Evolutionary conservation across 2,797 vertebrate species (phyloP).

Genomic region (Sparus aurata): DNA sequence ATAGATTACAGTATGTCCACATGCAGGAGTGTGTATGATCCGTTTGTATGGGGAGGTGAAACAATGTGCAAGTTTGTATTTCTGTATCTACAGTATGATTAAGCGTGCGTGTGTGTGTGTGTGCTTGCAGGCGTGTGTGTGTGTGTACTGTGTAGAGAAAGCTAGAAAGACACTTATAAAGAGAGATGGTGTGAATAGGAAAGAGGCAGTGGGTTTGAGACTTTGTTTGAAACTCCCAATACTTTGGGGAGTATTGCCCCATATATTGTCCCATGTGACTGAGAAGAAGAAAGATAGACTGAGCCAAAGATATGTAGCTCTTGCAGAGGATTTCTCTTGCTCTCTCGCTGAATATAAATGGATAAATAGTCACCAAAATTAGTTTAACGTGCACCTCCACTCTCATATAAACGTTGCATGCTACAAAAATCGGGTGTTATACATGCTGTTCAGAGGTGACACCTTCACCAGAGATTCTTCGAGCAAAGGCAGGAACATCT

Average conservation of each 20-base stretch:
- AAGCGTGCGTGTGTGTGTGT: conserved; percentile 25
- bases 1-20: conserved; percentile 10
- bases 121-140: conserved; percentile 12
- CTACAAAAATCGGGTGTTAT: conserved; percentile 34
- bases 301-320: conserved; percentile 61
- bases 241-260: conserved; percentile 80
- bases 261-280: conserved; percentile 82
- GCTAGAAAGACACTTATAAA: conserved; percentile 58
- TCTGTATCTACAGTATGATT: conserved; percentile 54
- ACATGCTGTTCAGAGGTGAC: conserved; percentile 38
- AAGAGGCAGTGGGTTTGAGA: conserved; percentile 69
- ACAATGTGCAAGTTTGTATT: conserved; percentile 52
- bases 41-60: conserved; percentile 53
- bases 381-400: conserved; percentile 41
- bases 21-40: conserved; percentile 16
- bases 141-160: conserved; percentile 54
- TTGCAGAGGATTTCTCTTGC: conserved; percentile 63
- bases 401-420: conserved; percentile 30
- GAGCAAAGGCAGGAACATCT: conserved; percentile 15
- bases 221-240: conserved; percentile 80
- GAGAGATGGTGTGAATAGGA: conserved; percentile 62
- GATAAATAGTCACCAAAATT: conserved; percentile 64
- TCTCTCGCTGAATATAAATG: conserved; percentile 77
- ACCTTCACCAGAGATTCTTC: conserved; percentile 15
- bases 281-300: conserved; percentile 68